Percentiles rank a stretch among this genome's conserved stretches.
These are phyloP conservation scores for Geotrupes spiniger DNA, from an alignment of 2,888 invertebrate species.

Conservation along the genomic window DNA sequence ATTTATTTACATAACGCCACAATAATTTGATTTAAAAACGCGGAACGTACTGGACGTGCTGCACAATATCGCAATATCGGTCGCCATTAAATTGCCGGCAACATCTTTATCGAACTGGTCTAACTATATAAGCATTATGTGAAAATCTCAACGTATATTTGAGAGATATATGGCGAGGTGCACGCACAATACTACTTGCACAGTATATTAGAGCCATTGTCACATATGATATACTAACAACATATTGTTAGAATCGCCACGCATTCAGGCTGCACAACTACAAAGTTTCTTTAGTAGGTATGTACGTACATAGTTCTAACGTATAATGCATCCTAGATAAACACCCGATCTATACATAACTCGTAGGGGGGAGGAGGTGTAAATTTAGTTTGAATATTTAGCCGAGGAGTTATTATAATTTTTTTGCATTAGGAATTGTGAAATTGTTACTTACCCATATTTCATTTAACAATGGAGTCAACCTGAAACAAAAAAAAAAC, in stretches of 20 bases:
- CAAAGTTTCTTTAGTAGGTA: slow-evolving; percentile 2
- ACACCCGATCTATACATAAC: too few species aligned
- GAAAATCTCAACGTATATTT: slow-evolving; percentile 2
- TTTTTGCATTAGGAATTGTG: too few species aligned
- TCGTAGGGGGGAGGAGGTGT: too few species aligned
- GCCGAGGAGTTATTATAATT: too few species aligned
- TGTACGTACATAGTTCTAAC: neutral
- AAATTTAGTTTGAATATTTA: too few species aligned
- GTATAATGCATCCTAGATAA: too few species aligned
- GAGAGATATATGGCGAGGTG: neutral
- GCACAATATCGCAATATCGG: neutral
- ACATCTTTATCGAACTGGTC: slow-evolving; percentile 4
- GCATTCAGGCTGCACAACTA: neutral
- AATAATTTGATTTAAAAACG: too few species aligned
- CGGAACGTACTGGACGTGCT: too few species aligned
- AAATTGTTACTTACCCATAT: too few species aligned
- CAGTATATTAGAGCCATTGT: slow-evolving; percentile 22
- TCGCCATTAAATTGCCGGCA: slow-evolving; percentile 4
- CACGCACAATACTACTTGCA: slow-evolving; percentile 2
- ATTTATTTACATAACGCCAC: too few species aligned
- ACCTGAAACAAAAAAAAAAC: too few species aligned
- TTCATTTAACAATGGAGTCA: too few species aligned
- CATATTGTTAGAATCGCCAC: slow-evolving; percentile 19
- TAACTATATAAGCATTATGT: neutral
- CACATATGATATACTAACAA: slow-evolving; percentile 25